Conservation (phyloP, 2,888 invertebrate species). For the Drosophila affinis region DNA sequence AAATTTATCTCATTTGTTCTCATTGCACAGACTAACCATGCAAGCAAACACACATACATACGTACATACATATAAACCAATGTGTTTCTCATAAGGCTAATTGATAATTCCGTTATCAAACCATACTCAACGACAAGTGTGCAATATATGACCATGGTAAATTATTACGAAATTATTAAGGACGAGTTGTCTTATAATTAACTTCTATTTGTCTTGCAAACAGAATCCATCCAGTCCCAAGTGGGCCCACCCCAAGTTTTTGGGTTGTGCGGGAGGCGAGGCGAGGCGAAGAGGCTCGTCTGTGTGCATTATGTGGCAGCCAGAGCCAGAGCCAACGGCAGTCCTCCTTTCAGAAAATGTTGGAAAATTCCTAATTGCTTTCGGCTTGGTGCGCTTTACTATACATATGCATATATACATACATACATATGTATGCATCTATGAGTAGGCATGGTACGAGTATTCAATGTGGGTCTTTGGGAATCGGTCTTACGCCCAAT, state of each 20-base stretch:
- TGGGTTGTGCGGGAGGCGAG: constrained; percentile 24
- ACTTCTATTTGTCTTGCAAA: constrained; percentile 55
- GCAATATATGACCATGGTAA: constrained; percentile 31
- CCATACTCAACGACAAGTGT: constrained; percentile 28
- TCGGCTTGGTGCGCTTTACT: constrained; percentile 51
- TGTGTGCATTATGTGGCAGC: constrained; percentile 42
- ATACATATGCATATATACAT: background rate
- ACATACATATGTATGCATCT: background rate
- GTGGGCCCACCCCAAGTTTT: background rate
- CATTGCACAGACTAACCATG: background rate
- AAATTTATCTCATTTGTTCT: background rate
- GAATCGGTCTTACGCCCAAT: background rate
- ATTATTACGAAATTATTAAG: constrained; percentile 46
- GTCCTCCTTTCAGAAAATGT: constrained; percentile 57
- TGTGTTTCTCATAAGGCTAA: background rate
- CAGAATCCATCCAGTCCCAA: constrained; percentile 7
- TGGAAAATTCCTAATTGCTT: constrained; percentile 75
- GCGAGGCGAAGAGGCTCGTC: constrained; percentile 16
- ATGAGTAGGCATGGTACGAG: background rate
- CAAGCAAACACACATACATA: too few species aligned
- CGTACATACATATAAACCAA: background rate
- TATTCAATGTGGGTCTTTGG: background rate
- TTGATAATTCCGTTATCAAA: background rate
- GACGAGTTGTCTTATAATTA: constrained; percentile 58
- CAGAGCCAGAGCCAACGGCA: constrained; percentile 24